Conservation (phyloP, 1,140 invertebrate species). For the Eupeodes corollae region DNA sequence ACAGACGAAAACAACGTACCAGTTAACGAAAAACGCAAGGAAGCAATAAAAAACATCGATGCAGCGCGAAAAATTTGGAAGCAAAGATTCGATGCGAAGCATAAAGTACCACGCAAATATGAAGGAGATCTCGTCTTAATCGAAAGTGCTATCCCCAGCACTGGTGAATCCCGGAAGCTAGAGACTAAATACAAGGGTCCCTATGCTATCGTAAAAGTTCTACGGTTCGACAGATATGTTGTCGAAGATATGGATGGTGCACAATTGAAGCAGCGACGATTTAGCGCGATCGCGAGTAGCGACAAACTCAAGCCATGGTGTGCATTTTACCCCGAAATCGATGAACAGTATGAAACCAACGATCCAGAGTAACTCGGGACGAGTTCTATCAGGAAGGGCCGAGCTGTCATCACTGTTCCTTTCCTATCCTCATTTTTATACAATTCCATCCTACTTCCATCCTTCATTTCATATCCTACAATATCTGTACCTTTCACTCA, state of each 20-base stretch:
- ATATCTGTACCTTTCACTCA: no score
- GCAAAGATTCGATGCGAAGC: not conserved
- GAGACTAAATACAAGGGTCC: conserved; percentile 9
- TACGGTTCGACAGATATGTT: conserved; percentile 9
- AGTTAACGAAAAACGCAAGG: no score
- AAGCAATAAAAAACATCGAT: conserved; percentile 1
- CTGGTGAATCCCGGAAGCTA: conserved; percentile 7
- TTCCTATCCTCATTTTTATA: no score
- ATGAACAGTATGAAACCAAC: no score
- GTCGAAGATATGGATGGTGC: conserved; percentile 10
- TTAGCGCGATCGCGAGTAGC: conserved; percentile 4
- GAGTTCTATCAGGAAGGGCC: no score
- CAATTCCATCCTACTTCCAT: no score
- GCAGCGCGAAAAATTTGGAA: not conserved
- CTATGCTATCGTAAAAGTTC: conserved; percentile 8
- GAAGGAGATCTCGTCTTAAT: not conserved
- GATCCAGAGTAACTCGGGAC: no score
- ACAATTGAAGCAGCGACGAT: conserved; percentile 7
- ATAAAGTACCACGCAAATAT: not conserved
- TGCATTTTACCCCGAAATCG: no score
- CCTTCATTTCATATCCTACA: no score
- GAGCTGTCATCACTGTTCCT: no score
- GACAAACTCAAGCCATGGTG: conserved; percentile 4
- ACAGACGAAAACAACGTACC: not conserved
- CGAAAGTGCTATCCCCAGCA: conserved; percentile 1